A percentile compares a stretch with the other conserved stretches of the same genome.
phyloP scores from a whole-genome alignment of 2,797 vertebrate species.

The Margarornis squamiger region DNA sequence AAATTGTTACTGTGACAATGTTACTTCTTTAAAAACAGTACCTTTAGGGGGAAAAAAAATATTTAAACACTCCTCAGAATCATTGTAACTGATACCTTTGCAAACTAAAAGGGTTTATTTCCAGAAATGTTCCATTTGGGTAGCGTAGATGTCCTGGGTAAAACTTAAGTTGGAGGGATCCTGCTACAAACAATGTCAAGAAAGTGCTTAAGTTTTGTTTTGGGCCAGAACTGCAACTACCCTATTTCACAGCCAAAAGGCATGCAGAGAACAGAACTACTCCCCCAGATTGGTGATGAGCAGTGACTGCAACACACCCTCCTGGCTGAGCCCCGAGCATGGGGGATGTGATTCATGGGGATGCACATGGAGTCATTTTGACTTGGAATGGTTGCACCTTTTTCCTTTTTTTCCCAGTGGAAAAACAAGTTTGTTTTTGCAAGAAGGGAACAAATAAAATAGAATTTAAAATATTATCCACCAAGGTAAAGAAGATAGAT shows the following conservation, averaged over 20 bases:
- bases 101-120: background rate
- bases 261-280: background rate
- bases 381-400: background rate
- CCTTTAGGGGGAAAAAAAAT: background rate
- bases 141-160: background rate
- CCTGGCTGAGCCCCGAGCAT: background rate
- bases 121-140: background rate
- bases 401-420: background rate
- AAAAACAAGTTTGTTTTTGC: background rate
- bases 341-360: background rate
- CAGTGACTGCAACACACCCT: rapidly evolving
- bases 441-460: background rate
- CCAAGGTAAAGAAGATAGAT: background rate
- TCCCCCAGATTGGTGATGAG: background rate
- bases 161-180: background rate
- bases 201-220: background rate
- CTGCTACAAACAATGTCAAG: background rate
- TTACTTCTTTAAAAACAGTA: background rate
- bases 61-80: background rate
- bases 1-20: background rate
- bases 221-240: background rate
- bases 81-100: background rate
- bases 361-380: rapidly evolving
- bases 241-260: background rate
- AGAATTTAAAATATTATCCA: background rate